These are phyloP conservation scores for Diloba caeruleocephala DNA, from an alignment of 2,888 invertebrate genomes.

Conservation along the genomic window DNA sequence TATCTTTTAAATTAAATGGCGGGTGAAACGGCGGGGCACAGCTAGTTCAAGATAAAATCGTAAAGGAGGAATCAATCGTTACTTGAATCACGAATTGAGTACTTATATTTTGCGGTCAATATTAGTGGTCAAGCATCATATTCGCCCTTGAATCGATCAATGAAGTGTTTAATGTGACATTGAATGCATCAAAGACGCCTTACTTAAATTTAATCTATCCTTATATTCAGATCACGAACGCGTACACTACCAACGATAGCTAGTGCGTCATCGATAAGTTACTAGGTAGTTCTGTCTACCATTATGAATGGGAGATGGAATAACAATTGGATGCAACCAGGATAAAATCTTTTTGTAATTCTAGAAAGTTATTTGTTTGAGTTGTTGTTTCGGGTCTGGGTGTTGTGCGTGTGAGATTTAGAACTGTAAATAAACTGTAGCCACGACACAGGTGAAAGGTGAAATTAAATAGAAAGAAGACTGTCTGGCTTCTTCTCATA, in stretches of 20 bases:
- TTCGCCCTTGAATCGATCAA: slow-evolving; percentile 51
- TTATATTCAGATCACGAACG: slow-evolving; percentile 52
- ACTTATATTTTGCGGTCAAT: slow-evolving; percentile 14
- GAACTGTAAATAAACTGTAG: too few species aligned
- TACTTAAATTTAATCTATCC: slow-evolving; percentile 33
- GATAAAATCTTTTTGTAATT: too few species aligned
- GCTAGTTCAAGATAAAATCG: neutral
- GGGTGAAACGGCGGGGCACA: too few species aligned
- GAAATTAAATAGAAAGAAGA: too few species aligned
- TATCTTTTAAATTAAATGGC: too few species aligned
- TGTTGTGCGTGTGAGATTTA: too few species aligned
- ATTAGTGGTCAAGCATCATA: slow-evolving; percentile 36
- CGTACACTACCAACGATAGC: slow-evolving; percentile 31
- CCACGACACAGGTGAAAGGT: too few species aligned
- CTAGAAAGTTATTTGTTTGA: too few species aligned
- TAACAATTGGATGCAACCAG: too few species aligned
- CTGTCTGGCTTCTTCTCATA: too few species aligned
- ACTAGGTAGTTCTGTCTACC: slow-evolving; percentile 24
- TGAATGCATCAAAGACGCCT: slow-evolving; percentile 55
- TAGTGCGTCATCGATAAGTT: slow-evolving; percentile 52
- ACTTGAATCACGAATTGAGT: slow-evolving; percentile 11
- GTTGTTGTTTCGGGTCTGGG: too few species aligned
- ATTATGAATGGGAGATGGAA: slow-evolving; percentile 36
- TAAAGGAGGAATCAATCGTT: neutral
- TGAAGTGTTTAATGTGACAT: slow-evolving; percentile 47